These are phyloP conservation scores for Drosophila ananassae DNA, from an alignment of 1,140 invertebrate species.

Conservation along the genomic window DNA sequence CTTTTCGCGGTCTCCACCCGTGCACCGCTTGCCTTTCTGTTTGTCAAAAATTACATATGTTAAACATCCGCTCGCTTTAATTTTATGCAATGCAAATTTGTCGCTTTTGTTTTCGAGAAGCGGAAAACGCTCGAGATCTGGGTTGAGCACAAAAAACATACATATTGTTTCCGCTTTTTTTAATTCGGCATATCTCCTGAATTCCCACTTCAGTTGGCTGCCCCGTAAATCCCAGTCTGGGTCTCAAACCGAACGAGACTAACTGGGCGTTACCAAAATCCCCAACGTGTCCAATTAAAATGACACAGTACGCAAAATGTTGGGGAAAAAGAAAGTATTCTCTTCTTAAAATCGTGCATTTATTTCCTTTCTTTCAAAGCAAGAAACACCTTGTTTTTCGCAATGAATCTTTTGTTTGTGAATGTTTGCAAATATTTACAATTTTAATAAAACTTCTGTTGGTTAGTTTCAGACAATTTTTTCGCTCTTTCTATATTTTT, in stretches of 20 bases:
- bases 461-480: constrained; percentile 24
- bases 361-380: background rate
- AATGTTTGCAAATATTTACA: constrained; percentile 77
- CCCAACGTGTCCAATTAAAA: background rate
- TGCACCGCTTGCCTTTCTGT: constrained; percentile 33
- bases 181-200: background rate
- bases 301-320: background rate
- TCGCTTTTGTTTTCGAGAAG: constrained; percentile 27
- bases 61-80: constrained; percentile 65
- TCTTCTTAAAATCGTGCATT: background rate
- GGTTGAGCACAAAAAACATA: constrained; percentile 34
- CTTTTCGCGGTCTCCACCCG: constrained; percentile 19
- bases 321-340: background rate
- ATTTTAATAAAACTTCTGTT: constrained; percentile 78
- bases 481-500: constrained; percentile 34
- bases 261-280: background rate
- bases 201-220: constrained; percentile 1
- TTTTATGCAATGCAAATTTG: constrained; percentile 58
- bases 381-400: background rate
- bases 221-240: background rate
- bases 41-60: constrained; percentile 74
- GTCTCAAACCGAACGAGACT: background rate
- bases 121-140: constrained; percentile 46
- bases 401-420: constrained; percentile 27
- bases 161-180: constrained; percentile 7